Evolutionary conservation across 1,140 invertebrate species (phyloP), one percentile per base, ranked within the genome.

Genomic region (Anastrepha obliqua): DNA sequence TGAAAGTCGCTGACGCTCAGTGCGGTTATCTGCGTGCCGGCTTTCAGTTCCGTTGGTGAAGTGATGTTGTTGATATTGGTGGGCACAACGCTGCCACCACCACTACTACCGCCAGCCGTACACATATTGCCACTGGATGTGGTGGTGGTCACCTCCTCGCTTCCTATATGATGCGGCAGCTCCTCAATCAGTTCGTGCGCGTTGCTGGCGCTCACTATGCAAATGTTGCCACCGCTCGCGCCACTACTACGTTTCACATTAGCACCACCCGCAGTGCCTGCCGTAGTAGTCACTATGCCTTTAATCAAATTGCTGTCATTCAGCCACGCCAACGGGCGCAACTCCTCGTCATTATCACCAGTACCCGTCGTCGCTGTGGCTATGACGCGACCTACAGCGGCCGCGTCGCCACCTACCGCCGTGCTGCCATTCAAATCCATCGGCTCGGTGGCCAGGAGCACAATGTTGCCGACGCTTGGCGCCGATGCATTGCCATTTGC

Each of bases 251-350:
- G 89, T 44, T 90, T 89, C 20, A 39, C 87, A 44, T 89, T 87
- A 55, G 58, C 85, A 20, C 29, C 85, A 42, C 44, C 60, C 47
- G 60, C 44, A n/a, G 15, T 51, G 20, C 20, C 67, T 81, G 42
- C 42, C 74, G 58, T 88, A 42, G 89, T 90, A 2, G 91, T 89
- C 44, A 93, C 91, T 89, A 91, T 93, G 94, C 96, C 96, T 94
- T 98, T 98, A 11, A 98, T 95, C 89, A 98, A 93, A 94, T 99
- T 98, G 90, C 96, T 96, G 93, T 98, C 97, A 92, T 98, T 98
- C 11, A 99, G 94, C 98, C 98, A 99, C 81, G 97, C 96, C 1
- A 99, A 94, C 88, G 97, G 97, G 2, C 97, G 98, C 51, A 99
- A 94, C 90, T 99, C 98, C 91, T 98, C 97, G 74, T 92, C 91